Evolutionary conservation across 2,888 invertebrate species (phyloP), one percentile per base, ranked within the genome.

Genomic region (Drosophila kambysellisi): DNA sequence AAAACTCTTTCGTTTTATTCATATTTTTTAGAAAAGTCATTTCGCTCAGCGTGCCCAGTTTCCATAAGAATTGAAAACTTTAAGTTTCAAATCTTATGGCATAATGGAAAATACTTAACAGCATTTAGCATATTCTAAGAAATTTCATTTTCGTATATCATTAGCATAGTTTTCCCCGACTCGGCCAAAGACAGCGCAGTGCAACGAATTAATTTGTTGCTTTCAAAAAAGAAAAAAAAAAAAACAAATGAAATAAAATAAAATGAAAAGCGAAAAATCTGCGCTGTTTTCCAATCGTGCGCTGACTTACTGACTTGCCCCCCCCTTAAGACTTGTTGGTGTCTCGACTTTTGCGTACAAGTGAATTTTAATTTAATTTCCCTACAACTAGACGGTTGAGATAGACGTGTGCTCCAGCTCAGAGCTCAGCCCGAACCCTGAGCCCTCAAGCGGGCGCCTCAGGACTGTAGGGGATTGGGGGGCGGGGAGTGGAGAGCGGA

Each of bases 311-410:
- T 79, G 81, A 81, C 84, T 87, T 65, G 53, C 62, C 8, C 15
- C 53, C 53, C 37, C 8, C n/a, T 1, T 6, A 12, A 15, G 7
- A 25, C 15, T 7, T 25, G 46, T 70, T 58, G 69, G 65, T 64
- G 72, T 78, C 81, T 74, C 76, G 83, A 76, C 85, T 88, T 74
- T 81, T 82, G 81, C 76, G 88, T 87, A 86, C 85, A 86, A 86
- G 81, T 84, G 85, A 87, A 87, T 87, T 87, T 87, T 89, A 87
- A 89, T 89, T 89, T 87, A 89, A 87, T 89, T 87, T 87, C 83
- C 81, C 83, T 87, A 82, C 79, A 87, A 87, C 83, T 84, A 84
- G 88, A 84, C 83, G 82, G 71, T 81, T 84, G 85, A 87, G 88
- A 85, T 79, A 87, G 83, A 84, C 88, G 83, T 87, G 85, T 79